Percentiles rank a stretch among this genome's conserved stretches.
phyloP scores from a whole-genome alignment of 2,797 vertebrate species.

The Chelon labrosus region DNA sequence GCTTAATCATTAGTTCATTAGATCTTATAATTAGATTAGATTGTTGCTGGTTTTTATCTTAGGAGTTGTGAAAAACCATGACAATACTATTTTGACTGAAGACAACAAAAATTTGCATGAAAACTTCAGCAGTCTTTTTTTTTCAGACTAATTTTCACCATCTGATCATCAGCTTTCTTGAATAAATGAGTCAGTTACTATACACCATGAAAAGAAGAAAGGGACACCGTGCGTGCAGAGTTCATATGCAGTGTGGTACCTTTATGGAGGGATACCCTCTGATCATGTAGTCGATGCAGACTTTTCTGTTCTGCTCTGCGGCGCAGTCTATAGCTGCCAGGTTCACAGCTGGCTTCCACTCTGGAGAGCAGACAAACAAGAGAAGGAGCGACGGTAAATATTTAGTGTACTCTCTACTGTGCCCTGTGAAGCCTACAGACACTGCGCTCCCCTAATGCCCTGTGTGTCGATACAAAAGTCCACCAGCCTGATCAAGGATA shows the following conservation, averaged over 20 bases:
- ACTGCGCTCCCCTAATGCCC: not conserved
- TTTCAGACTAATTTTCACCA: not conserved
- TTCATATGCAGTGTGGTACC: slow-evolving; percentile 73
- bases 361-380: slow-evolving; percentile 72
- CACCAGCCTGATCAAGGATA: rapidly evolving
- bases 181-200: not conserved
- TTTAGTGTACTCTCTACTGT: slow-evolving; percentile 25
- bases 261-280: slow-evolving; percentile 89
- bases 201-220: not conserved
- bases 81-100: too few species aligned
- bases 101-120: not conserved
- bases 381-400: slow-evolving; percentile 48
- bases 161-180: not conserved
- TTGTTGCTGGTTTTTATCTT: too few species aligned
- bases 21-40: too few species aligned
- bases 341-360: slow-evolving; percentile 91
- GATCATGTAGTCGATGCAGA: slow-evolving; percentile 84
- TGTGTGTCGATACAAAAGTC: slow-evolving; percentile 2
- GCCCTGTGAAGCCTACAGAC: not conserved
- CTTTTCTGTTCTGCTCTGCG: slow-evolving; percentile 74
- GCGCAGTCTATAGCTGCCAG: slow-evolving; percentile 92
- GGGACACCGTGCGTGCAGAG: too few species aligned
- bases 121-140: not conserved
- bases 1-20: too few species aligned
- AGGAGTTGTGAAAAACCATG: too few species aligned